Evolutionary conservation across 2,797 vertebrate genomes (phyloP), one percentile per base, ranked within the genome.

Genomic region (Eurystomus glaucurus): DNA sequence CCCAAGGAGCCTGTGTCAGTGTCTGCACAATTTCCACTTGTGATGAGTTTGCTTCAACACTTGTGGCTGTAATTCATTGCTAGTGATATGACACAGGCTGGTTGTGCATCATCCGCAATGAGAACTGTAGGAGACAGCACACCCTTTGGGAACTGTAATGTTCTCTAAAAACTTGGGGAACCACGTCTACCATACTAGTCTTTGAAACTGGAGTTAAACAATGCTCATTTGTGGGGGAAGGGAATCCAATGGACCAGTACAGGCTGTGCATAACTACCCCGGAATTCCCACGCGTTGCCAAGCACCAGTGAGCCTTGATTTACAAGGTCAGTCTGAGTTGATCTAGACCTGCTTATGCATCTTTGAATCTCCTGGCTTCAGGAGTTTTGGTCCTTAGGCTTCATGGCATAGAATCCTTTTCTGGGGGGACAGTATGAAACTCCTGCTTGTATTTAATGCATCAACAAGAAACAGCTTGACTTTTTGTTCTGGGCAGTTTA

Each of bases 21-120:
- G 82, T 78, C 93, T 94, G 89, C 57, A 65, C 89, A 46, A 78
- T 94, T 95, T 68, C 95, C 96, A 90, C 89, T 75, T 64, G 82
- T 2, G 1, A 37, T n/a, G 41, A 57, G 65, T 74, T 64, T 74
- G 64, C 48, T 80, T 33, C 71, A 31, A 1, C 31, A 3, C 68
- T 83, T 75, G 10, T 2, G 10, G 64, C 87, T 77, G 78, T 52
- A 77, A 92, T 88, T 96, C 85, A 51, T 23, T 41, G 65, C 65
- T 61, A 29, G 68, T 11, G 52, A 14, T 43, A 14, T 4, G 7
- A 26, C 58, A 29, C 4, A 5, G 48, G 52, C 64, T 48, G 71
- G 33, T 41, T 11, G 28, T 77, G 45, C 10, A 2, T 41, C 60
- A 64, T 41, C 39, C 60, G 46, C 79, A 14, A 48, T 2, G 9